A percentile compares a stretch with the other conserved stretches of the same genome.
Evolutionary conservation across 2,888 invertebrate genomes (phyloP).

Genomic region (Blera fallax): DNA sequence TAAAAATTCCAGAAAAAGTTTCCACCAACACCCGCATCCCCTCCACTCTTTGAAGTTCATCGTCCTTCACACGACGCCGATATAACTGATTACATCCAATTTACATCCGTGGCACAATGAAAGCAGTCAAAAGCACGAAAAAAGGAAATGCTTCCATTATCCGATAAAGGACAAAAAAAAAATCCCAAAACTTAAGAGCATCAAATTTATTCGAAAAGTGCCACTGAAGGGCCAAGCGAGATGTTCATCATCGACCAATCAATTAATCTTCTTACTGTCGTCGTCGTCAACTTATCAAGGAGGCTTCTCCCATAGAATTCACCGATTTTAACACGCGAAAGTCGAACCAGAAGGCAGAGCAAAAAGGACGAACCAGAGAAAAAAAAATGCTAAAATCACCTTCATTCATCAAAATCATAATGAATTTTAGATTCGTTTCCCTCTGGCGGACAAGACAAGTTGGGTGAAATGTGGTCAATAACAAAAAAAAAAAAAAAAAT

Average conservation of each 20-base stretch:
- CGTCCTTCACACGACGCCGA: constrained; percentile 3
- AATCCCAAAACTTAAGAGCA: neutral
- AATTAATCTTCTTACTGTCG: constrained; percentile 58
- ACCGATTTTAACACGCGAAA: neutral
- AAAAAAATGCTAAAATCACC: constrained; percentile 37
- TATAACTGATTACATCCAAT: constrained; percentile 60
- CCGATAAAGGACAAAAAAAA: neutral
- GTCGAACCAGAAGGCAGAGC: neutral
- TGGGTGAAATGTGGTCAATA: constrained; percentile 56
- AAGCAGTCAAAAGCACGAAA: neutral
- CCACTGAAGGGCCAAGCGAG: constrained; percentile 1
- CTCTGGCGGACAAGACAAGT: constrained; percentile 38
- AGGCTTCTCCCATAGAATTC: constrained; percentile 3
- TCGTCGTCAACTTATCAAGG: constrained; percentile 45
- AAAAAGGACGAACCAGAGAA: neutral
- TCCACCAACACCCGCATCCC: neutral
- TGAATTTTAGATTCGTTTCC: constrained; percentile 52
- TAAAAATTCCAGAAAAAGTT: constrained; percentile 25
- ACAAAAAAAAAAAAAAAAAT: neutral
- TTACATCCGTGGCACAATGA: constrained; percentile 22
- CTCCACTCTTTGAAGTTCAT: neutral
- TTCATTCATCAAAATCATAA: constrained; percentile 69
- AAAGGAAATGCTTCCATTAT: constrained; percentile 11
- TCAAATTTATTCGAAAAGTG: constrained; percentile 30
- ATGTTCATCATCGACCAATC: constrained; percentile 66